Evolutionary conservation across 2,888 invertebrate genomes (phyloP).

Genomic region (Tortricodes alternella): DNA sequence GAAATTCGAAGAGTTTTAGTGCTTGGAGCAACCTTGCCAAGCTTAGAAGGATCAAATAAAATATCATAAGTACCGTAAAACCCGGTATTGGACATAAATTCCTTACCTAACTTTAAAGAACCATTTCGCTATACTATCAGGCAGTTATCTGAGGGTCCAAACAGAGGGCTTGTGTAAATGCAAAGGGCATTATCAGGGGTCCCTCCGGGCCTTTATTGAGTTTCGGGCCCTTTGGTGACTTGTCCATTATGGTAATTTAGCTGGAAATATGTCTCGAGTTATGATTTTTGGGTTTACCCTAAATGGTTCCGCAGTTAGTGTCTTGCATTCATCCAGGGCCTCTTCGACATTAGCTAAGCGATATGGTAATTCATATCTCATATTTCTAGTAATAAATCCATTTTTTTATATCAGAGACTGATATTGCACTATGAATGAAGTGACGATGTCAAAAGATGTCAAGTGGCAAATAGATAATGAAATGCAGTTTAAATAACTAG

Average conservation of each 20-base stretch:
- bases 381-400: no score
- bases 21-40: not conserved
- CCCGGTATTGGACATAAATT: slow-evolving; percentile 10
- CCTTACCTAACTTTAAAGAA: slow-evolving; percentile 16
- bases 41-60: not conserved
- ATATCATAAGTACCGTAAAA: slow-evolving; percentile 12
- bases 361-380: no score
- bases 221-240: slow-evolving; percentile 17
- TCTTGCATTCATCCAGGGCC: no score
- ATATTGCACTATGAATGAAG: no score
- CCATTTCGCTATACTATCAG: slow-evolving; percentile 21
- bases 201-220: slow-evolving; percentile 24
- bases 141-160: slow-evolving; percentile 22
- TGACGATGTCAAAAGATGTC: no score
- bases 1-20: no score
- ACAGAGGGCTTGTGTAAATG: slow-evolving; percentile 25
- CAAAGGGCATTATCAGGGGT: slow-evolving; percentile 18
- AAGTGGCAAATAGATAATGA: no score
- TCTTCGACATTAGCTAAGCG: no score
- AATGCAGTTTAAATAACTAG: no score
- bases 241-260: slow-evolving; percentile 25
- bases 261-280: slow-evolving; percentile 16
- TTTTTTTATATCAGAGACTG: no score
- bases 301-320: not conserved
- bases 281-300: slow-evolving; percentile 10